phyloP scores from a whole-genome alignment of 2,888 invertebrate species.

The Hirtodrosophila cameraria region DNA sequence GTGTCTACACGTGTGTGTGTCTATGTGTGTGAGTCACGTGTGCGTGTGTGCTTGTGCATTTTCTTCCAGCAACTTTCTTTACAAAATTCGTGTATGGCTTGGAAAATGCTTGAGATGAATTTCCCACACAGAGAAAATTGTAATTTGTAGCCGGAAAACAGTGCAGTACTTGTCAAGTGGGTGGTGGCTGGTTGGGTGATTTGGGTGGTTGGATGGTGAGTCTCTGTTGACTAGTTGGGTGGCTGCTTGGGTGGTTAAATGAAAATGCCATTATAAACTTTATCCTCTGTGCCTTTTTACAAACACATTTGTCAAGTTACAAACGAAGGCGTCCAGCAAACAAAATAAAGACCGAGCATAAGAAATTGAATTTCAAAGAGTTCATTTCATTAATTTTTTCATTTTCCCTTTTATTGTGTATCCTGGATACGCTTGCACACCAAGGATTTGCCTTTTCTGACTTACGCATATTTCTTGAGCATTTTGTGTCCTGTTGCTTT shows the following conservation, averaged over 20 bases:
- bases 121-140: conserved; percentile 26
- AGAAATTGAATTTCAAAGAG: conserved; percentile 76
- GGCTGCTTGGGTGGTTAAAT: background rate
- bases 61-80: conserved; percentile 25
- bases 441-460: too few species aligned
- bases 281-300: conserved; percentile 10
- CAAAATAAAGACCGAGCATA: conserved; percentile 64
- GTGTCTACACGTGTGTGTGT: background rate
- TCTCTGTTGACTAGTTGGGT: background rate
- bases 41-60: conserved; percentile 6
- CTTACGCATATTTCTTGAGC: background rate
- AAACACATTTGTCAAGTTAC: conserved; percentile 37
- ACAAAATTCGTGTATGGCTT: conserved; percentile 26
- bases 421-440: too few species aligned
- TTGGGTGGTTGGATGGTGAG: too few species aligned
- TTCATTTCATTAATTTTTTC: conserved; percentile 55
- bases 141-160: conserved; percentile 17
- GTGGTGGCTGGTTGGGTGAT: conserved; percentile 8
- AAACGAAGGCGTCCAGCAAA: conserved; percentile 43
- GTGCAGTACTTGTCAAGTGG: conserved; percentile 19
- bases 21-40: background rate
- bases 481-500: conserved; percentile 13
- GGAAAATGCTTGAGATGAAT: conserved; percentile 37
- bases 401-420: background rate
- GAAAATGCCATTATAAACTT: conserved; percentile 55